Conservation (phyloP, 2,113 vertebrate genomes). For the Myocastor coypus region DNA sequence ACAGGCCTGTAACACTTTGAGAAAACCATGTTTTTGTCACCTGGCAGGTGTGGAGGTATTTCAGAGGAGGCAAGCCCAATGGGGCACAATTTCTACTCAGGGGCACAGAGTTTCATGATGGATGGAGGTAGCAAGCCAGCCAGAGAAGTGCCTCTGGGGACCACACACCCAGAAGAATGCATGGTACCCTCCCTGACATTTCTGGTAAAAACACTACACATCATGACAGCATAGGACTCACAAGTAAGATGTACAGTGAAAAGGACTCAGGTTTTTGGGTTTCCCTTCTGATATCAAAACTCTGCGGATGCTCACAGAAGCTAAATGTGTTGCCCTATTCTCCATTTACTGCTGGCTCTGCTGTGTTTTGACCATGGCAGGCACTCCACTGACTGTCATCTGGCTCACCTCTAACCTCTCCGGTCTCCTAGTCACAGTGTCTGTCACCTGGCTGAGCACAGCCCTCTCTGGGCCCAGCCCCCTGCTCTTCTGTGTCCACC, state of each 20-base stretch:
- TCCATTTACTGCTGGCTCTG: neutral
- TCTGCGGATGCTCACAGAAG: neutral
- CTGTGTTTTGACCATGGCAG: neutral
- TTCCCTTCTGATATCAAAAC: neutral
- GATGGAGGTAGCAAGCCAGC: fast-evolving
- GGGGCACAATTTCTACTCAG: neutral
- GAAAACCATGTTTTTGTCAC: neutral
- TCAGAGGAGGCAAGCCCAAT: neutral
- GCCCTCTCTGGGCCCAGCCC: neutral
- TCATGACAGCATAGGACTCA: neutral
- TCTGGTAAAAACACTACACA: neutral
- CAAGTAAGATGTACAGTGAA: neutral
- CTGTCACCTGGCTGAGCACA: too few relatives aligned
- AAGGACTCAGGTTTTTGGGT: neutral
- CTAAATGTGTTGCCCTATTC: neutral
- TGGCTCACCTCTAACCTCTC: neutral
- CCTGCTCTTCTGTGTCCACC: neutral
- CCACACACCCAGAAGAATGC: neutral
- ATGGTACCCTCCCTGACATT: too few relatives aligned
- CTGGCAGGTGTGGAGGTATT: neutral
- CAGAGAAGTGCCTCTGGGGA: neutral
- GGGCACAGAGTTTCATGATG: neutral
- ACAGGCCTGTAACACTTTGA: neutral
- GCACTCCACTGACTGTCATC: neutral
- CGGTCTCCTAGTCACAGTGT: neutral